Evolutionary conservation across 1,140 invertebrate genomes (phyloP).

Genomic region (Venturia canescens): DNA sequence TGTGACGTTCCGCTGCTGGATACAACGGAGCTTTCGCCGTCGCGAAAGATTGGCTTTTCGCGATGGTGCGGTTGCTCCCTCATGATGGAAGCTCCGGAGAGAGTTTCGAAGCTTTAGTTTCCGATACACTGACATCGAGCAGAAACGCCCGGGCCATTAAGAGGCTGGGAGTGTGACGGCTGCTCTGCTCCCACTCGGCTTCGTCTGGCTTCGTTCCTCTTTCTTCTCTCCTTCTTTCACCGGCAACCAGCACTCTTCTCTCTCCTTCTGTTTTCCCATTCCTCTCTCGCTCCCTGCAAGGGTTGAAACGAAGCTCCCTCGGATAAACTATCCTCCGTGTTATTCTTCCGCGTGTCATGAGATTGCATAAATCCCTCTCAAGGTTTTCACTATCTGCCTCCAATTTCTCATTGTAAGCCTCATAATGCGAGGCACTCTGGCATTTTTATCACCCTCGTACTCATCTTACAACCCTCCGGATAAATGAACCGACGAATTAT

Average conservation of each 20-base stretch:
- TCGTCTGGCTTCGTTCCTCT: constrained; percentile 18
- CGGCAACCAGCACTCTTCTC: too few relatives aligned
- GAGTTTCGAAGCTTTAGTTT: constrained; percentile 34
- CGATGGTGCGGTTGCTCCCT: neutral
- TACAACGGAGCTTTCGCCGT: constrained; percentile 1
- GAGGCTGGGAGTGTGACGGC: constrained; percentile 43
- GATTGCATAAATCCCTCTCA: constrained; percentile 6
- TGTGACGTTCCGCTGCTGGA: constrained; percentile 24
- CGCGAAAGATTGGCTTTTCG: constrained; percentile 11
- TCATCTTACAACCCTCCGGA: neutral
- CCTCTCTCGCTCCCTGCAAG: neutral
- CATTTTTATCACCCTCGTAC: constrained; percentile 2
- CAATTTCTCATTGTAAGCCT: neutral
- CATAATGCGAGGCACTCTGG: neutral
- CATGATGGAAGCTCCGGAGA: constrained; percentile 21
- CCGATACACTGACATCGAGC: constrained; percentile 40
- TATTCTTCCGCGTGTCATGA: constrained; percentile 11
- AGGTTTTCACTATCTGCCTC: neutral
- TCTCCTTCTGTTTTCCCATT: neutral
- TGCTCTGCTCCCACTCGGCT: constrained; percentile 20
- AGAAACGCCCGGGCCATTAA: constrained; percentile 29
- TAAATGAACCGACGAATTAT: neutral
- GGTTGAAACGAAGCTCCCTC: neutral
- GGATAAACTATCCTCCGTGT: neutral
- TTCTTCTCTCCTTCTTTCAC: neutral